These are phyloP conservation scores for Helicoverpa armigera DNA, from an alignment of 1,140 invertebrate genomes.

Conservation along the genomic window DNA sequence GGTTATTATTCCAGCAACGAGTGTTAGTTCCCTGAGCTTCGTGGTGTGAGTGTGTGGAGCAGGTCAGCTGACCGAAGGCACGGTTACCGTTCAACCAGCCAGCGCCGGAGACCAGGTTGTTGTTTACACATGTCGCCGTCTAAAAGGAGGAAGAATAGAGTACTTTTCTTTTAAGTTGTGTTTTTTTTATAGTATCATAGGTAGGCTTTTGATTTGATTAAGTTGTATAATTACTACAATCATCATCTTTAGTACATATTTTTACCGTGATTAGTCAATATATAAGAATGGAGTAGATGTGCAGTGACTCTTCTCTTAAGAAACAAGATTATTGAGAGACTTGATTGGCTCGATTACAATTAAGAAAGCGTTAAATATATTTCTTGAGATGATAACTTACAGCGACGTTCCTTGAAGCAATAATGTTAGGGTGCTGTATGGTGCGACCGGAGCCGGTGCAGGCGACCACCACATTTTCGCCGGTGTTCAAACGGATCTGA, in stretches of 20 bases:
- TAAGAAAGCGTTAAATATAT: too few relatives aligned
- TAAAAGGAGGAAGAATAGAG: neutral
- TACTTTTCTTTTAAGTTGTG: neutral
- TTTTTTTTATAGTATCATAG: neutral
- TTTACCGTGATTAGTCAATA: too few relatives aligned
- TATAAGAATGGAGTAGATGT: too few relatives aligned
- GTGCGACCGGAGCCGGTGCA: conserved; percentile 69
- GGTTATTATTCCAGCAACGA: conserved; percentile 74
- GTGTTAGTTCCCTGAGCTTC: conserved; percentile 64
- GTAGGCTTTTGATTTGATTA: neutral
- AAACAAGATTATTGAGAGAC: too few relatives aligned
- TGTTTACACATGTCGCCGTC: conserved; percentile 64
- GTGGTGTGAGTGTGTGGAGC: conserved; percentile 66
- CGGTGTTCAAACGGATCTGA: conserved; percentile 61
- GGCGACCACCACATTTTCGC: conserved; percentile 68
- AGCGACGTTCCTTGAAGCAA: conserved; percentile 57
- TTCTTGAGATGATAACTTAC: conserved; percentile 58
- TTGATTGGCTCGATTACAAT: too few relatives aligned
- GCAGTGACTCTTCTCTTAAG: too few relatives aligned
- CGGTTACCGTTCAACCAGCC: conserved; percentile 76
- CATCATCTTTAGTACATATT: too few relatives aligned
- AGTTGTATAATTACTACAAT: too few relatives aligned
- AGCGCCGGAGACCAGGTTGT: conserved; percentile 66
- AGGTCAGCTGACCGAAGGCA: conserved; percentile 72
- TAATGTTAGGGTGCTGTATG: conserved; percentile 68